A percentile compares a stretch with the other conserved stretches of the same genome.
These are phyloP conservation scores for Ecliptopera silaceata DNA, from an alignment of 2,888 invertebrate species.

Conservation along the genomic window DNA sequence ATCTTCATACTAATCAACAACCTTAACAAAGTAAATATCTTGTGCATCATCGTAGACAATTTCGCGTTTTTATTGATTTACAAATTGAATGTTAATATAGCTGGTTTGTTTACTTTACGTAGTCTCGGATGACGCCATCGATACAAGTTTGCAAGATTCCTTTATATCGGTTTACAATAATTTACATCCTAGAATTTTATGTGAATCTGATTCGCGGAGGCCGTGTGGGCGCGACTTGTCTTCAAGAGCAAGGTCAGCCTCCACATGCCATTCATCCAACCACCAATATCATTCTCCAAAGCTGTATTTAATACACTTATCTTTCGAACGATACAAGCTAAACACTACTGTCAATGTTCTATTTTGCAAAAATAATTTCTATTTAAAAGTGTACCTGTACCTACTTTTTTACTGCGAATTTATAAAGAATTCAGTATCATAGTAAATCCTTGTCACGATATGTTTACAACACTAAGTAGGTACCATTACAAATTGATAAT, in stretches of 20 bases:
- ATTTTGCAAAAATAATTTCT: neutral
- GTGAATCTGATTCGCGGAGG: conserved; percentile 47
- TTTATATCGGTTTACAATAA: conserved; percentile 16
- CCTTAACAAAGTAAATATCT: no score
- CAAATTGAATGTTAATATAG: neutral
- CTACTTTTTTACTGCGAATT: conserved; percentile 8
- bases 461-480: conserved; percentile 3
- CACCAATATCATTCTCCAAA: conserved; percentile 19
- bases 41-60: no score
- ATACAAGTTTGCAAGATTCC: conserved; percentile 5
- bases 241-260: conserved; percentile 69
- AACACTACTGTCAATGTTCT: neutral
- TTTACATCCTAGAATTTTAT: conserved; percentile 20
- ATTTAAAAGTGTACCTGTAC: neutral
- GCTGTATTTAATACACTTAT: conserved; percentile 3
- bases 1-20: no score
- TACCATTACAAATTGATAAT: neutral
- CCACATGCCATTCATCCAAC: conserved; percentile 16
- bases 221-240: conserved; percentile 72
- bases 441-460: neutral
- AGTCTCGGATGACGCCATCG: conserved; percentile 3
- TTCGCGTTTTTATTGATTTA: neutral
- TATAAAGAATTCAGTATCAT: neutral
- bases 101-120: conserved; percentile 22
- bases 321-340: neutral